These are phyloP conservation scores for Polyommatus iphigenia DNA, from an alignment of 2,888 invertebrate species.

Conservation along the genomic window DNA sequence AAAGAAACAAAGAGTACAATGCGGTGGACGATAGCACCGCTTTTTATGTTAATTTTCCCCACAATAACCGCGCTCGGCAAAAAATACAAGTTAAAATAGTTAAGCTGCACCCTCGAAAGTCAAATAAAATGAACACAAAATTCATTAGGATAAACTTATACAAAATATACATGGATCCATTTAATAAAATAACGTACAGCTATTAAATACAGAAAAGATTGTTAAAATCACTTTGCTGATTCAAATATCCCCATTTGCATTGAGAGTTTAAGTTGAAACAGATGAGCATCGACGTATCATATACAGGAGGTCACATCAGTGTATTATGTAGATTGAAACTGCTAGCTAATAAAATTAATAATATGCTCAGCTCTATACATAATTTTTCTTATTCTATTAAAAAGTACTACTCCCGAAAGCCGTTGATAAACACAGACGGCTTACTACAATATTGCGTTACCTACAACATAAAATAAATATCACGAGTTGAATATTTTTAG, in stretches of 20 bases:
- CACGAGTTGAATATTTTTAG: too few species aligned
- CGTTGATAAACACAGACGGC: too few species aligned
- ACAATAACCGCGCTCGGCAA: not conserved
- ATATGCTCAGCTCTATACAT: too few species aligned
- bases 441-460: too few species aligned
- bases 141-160: not conserved
- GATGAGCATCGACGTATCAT: not conserved
- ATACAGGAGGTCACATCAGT: not conserved
- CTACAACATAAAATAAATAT: too few species aligned
- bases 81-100: slow-evolving; percentile 12
- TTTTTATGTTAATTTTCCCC: slow-evolving; percentile 22
- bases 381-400: too few species aligned
- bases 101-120: not conserved
- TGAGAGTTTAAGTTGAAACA: not conserved
- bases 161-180: not conserved
- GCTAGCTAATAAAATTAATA: too few species aligned
- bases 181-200: not conserved
- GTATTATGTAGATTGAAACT: too few species aligned
- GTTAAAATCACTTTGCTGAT: not conserved
- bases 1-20: slow-evolving; percentile 24
- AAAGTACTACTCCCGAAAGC: too few species aligned
- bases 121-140: slow-evolving; percentile 1
- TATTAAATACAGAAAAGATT: not conserved
- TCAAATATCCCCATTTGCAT: not conserved
- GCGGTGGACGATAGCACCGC: slow-evolving; percentile 3